Base-by-base conservation (phyloP, 2,113 vertebrate species). In the Zingel zingel region DNA sequence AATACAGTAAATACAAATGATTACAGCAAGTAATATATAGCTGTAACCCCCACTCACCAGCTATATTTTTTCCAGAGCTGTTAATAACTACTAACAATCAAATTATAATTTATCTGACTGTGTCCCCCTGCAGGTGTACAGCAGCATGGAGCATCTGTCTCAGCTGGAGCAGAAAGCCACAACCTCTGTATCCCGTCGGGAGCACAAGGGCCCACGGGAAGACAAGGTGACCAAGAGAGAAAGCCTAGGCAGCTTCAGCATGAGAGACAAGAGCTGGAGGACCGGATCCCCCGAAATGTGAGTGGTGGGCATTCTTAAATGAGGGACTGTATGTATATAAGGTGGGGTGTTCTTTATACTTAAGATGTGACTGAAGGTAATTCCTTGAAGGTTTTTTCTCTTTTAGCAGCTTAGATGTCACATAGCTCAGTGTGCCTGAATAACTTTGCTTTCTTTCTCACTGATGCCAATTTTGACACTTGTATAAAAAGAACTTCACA, bases 131-230 rank as follows among this genome's bases (percentile, higher is more conserved):
- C 86, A 98, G 97, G 97, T 98, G 21, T 98, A 98, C 79, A 98
- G 97, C 93, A 98, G 97, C 71, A 97, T 98, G 97, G 97, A 98
- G 79, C 97, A 98, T 66, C 91, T 98, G 50, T 96, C 97, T 14
- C 97, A 98, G 85, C 96, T 97, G 33, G 97, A 98, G 79, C 96
- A 97, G 86, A 98, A 98, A 90, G 93, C 96, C 11, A 90, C 96
- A 0, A 88, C 93, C 0, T 92, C 95, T 0, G 93, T 94, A 86
- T 94, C 94, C 71, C 96, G 96, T 15, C 93, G 97, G 75, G 97
- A 97, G 63, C 94, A 94, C 87, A 94, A 94, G 74, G 96, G 96
- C 59, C 94, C 95, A 2, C 93, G 95, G 15, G 97, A 98, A 30
- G 97, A 98, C 93, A 97, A 95, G 83, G 92, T 95, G 81, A 84